A percentile compares a stretch with the other conserved stretches of the same genome.
These are phyloP conservation scores for Leptosomus discolor DNA, from an alignment of 2,113 vertebrate genomes.

Conservation along the genomic window DNA sequence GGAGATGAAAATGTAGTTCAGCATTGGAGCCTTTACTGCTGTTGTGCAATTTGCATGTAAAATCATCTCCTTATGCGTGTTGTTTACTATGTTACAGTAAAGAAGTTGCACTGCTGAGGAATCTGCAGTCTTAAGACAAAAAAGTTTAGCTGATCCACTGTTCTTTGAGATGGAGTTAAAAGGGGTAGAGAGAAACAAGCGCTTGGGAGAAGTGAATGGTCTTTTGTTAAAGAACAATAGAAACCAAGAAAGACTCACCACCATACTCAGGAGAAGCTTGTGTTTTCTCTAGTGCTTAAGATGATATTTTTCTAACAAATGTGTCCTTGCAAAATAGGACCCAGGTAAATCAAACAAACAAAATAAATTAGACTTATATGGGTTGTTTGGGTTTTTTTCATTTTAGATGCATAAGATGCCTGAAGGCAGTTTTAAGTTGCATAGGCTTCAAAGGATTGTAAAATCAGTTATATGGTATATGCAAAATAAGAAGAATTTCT, in stretches of 20 bases:
- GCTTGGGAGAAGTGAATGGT: not conserved
- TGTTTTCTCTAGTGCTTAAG: not conserved
- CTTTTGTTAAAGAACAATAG: not conserved
- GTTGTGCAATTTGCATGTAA: not conserved
- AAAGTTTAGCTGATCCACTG: not conserved
- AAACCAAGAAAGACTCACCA: not conserved
- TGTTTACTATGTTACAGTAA: not conserved
- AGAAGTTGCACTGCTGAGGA: not conserved
- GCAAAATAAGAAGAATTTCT: conserved; percentile 39
- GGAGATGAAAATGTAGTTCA: not conserved
- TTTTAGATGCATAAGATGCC: not conserved
- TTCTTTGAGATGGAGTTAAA: not conserved
- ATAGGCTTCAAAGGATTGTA: conserved; percentile 10
- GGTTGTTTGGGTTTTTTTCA: not conserved
- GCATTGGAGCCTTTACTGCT: not conserved
- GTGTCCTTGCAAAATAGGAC: not conserved
- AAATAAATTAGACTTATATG: not conserved
- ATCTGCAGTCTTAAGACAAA: not conserved
- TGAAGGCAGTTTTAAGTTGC: conserved; percentile 5
- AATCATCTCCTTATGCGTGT: not conserved
- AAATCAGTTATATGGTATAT: not conserved
- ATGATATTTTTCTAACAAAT: not conserved
- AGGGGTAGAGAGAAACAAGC: not conserved
- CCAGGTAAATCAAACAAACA: not conserved
- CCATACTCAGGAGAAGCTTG: not conserved